phyloP scores from a whole-genome alignment of 2,888 invertebrate genomes.

The Vanessa cardui region DNA sequence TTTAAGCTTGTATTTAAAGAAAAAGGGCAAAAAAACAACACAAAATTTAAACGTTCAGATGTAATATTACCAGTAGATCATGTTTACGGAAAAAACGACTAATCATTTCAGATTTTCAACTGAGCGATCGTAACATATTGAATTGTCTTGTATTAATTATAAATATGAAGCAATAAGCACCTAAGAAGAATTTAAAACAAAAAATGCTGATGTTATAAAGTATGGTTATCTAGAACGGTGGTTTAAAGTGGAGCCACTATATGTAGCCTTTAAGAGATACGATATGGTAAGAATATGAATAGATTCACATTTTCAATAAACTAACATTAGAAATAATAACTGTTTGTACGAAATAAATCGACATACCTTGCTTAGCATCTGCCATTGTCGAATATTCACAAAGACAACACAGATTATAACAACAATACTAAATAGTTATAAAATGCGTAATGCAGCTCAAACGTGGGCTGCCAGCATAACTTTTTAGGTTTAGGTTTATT shows the following conservation, averaged over 20 bases:
- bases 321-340: not conserved
- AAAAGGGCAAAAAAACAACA: not conserved
- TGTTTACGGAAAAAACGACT: not conserved
- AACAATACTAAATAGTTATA: slow-evolving; percentile 6
- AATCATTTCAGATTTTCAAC: not conserved
- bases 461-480: slow-evolving; percentile 11
- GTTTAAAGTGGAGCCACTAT: not conserved
- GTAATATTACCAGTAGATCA: not conserved
- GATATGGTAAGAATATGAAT: not conserved
- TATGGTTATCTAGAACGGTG: slow-evolving; percentile 27
- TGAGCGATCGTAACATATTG: not conserved
- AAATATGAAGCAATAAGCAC: not conserved
- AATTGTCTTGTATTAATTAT: not conserved
- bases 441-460: not conserved
- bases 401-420: slow-evolving; percentile 25
- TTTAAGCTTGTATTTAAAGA: not conserved
- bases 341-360: slow-evolving; percentile 44
- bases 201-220: slow-evolving; percentile 36
- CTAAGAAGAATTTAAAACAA: slow-evolving; percentile 3
- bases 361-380: slow-evolving; percentile 79
- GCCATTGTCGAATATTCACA: slow-evolving; percentile 67
- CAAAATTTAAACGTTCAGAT: not conserved
- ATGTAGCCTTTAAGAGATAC: not conserved
- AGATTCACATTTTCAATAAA: not conserved
- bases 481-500: not conserved